Evolutionary conservation across 2,113 vertebrate genomes (phyloP).

Genomic region (Laticauda colubrina): DNA sequence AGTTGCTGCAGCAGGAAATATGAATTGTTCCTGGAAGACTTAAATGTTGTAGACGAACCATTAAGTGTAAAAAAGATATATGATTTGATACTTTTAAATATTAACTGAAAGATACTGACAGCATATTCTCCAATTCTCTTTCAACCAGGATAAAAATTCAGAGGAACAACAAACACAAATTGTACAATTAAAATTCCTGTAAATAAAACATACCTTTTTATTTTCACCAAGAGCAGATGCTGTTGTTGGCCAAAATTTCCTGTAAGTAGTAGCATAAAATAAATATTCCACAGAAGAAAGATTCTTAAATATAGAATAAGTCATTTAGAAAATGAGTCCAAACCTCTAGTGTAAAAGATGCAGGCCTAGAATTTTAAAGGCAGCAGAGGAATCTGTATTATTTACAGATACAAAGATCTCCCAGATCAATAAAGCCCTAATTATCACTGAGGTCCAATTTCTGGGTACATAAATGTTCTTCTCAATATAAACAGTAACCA

Average conservation of each 20-base stretch:
- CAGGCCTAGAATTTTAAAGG: not conserved
- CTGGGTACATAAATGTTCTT: not conserved
- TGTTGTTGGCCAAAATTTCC: constrained; percentile 92
- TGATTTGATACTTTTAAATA: not conserved
- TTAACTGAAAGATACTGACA: not conserved
- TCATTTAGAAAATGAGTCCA: not conserved
- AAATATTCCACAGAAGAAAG: not conserved
- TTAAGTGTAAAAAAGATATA: not conserved
- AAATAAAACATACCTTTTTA: constrained; percentile 77
- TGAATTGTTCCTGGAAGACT: not conserved
- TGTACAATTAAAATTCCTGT: not conserved
- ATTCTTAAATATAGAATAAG: not conserved
- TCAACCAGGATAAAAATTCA: not conserved
- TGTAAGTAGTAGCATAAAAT: constrained; percentile 62
- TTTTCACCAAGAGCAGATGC: constrained; percentile 77
- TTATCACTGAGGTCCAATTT: not conserved
- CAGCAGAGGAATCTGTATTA: not conserved
- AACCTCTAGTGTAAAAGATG: not conserved
- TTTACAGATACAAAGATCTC: not conserved
- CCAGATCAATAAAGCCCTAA: not conserved
- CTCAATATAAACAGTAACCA: not conserved
- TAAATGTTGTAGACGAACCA: not conserved
- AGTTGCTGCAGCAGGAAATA: not conserved
- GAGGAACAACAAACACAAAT: not conserved
- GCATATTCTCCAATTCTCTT: not conserved